phyloP scores from a whole-genome alignment of 1,140 invertebrate genomes.

The Tribolium castaneum region DNA sequence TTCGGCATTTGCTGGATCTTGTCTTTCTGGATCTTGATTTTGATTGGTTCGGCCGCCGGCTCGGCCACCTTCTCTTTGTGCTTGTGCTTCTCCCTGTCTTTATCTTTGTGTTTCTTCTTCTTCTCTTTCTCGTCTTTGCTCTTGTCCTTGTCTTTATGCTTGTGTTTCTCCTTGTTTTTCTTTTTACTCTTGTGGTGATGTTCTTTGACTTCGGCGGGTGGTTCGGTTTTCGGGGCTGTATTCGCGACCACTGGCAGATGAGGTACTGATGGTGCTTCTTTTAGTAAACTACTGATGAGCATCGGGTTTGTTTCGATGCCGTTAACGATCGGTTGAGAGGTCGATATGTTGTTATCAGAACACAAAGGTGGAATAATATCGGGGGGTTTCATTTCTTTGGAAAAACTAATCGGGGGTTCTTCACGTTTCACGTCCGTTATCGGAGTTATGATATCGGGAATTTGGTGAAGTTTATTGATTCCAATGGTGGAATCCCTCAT shows the following conservation, averaged over 20 bases:
- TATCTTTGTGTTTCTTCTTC: conserved; percentile 73
- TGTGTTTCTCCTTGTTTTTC: conserved; percentile 74
- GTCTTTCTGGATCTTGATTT: conserved; percentile 77
- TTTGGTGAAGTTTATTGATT: conserved; percentile 54
- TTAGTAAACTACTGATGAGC: conserved; percentile 61
- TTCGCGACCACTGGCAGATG: conserved; percentile 51
- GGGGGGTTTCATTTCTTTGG: conserved; percentile 61
- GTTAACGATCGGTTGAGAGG: conserved; percentile 54
- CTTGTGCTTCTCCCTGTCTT: conserved; percentile 70
- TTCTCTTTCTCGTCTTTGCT: conserved; percentile 66
- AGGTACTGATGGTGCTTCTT: conserved; percentile 56
- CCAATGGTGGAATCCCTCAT: conserved; percentile 60
- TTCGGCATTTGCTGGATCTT: conserved; percentile 63
- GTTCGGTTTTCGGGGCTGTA: conserved; percentile 10
- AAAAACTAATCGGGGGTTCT: conserved; percentile 42
- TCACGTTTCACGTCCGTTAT: conserved; percentile 47
- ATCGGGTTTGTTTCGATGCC: conserved; percentile 61
- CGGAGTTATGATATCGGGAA: conserved; percentile 54
- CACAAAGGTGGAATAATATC: conserved; percentile 62
- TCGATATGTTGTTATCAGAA: conserved; percentile 44
- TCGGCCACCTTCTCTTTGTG: conserved; percentile 63
- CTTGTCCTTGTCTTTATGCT: conserved; percentile 75
- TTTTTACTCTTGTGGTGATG: conserved; percentile 71
- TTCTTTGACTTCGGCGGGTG: conserved; percentile 61
- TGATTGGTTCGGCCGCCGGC: conserved; percentile 67